These are phyloP conservation scores for Aepyceros melampus DNA, from an alignment of 2,113 vertebrate genomes.

Conservation along the genomic window DNA sequence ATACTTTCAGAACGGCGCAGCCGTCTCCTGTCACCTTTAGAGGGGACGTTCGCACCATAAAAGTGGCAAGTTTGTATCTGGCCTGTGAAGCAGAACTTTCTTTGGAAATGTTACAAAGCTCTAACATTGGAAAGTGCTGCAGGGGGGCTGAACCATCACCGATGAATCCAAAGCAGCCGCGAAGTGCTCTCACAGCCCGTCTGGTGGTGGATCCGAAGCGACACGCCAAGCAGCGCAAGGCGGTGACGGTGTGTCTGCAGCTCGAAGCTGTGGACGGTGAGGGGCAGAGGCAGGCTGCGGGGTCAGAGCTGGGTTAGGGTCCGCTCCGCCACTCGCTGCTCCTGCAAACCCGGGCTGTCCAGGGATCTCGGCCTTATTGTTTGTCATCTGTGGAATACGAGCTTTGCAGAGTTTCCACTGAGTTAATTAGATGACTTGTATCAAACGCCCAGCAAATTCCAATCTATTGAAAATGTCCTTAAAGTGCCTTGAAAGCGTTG, in stretches of 20 bases:
- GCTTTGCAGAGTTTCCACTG: neutral
- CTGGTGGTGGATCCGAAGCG: neutral
- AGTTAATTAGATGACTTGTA: neutral
- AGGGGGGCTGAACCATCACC: neutral
- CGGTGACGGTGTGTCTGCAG: rapidly evolving
- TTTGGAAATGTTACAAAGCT: neutral
- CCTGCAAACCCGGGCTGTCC: neutral
- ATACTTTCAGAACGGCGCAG: rapidly evolving
- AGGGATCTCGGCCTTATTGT: rapidly evolving
- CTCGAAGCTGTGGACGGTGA: rapidly evolving
- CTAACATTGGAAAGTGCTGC: neutral
- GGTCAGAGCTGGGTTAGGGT: rapidly evolving
- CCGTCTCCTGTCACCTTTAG: rapidly evolving
- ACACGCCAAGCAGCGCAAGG: rapidly evolving
- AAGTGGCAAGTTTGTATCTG: neutral
- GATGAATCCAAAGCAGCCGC: neutral
- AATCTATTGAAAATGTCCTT: neutral
- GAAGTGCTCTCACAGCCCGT: neutral
- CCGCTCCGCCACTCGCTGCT: rapidly evolving
- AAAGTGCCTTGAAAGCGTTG: neutral
- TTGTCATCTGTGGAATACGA: too few relatives aligned
- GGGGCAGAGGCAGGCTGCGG: rapidly evolving
- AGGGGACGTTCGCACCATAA: neutral
- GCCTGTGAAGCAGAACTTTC: neutral
- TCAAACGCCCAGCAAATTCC: too few relatives aligned